Conservation (phyloP, 2,113 vertebrate genomes). For the Calypte anna region DNA sequence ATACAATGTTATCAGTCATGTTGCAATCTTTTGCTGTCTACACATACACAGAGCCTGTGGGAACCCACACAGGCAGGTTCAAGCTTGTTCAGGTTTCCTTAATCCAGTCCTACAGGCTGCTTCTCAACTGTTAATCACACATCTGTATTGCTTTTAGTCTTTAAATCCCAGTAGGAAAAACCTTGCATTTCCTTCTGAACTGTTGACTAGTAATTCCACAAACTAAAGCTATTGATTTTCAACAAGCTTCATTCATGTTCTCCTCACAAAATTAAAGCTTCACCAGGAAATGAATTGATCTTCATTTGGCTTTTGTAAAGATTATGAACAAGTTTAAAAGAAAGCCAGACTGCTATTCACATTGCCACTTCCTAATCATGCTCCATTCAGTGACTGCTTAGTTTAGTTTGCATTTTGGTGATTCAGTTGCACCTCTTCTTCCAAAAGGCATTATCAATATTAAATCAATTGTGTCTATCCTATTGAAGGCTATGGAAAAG, state of each 20-base stretch:
- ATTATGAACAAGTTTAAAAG: constrained; percentile 1
- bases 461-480: constrained; percentile 5
- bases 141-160: not conserved
- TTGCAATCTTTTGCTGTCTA: not conserved
- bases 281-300: constrained; percentile 52
- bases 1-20: not conserved
- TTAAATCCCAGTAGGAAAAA: not conserved
- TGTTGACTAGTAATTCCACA: not conserved
- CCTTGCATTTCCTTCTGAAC: not conserved
- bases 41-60: accelerated
- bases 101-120: not conserved
- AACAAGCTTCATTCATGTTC: not conserved
- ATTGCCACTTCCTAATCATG: constrained; percentile 36
- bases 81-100: not conserved
- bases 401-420: constrained; percentile 45
- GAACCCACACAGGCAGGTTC: not conserved
- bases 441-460: constrained; percentile 37
- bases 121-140: not conserved
- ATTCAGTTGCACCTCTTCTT: constrained; percentile 21
- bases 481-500: not conserved
- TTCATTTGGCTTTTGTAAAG: constrained; percentile 31
- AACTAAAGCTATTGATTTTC: not conserved
- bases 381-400: constrained; percentile 50
- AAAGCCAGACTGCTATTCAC: constrained; percentile 20
- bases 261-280: not conserved